A percentile compares a stretch with the other conserved stretches of the same genome.
These are phyloP conservation scores for Illadopsis cleaveri DNA, from an alignment of 2,113 vertebrate genomes.

Conservation along the genomic window DNA sequence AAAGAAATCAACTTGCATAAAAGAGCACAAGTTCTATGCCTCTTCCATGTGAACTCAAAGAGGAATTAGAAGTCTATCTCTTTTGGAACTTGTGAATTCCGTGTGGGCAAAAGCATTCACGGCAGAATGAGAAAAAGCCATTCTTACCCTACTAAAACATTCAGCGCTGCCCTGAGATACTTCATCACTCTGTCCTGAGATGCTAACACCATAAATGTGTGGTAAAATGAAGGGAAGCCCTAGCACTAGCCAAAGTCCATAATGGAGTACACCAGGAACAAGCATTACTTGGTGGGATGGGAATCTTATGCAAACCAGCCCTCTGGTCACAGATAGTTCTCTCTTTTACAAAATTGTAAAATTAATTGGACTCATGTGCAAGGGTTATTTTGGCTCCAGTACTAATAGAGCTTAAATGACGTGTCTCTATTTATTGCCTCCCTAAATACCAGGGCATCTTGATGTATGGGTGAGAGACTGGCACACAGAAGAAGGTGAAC, in stretches of 20 bases:
- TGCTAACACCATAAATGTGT: not conserved
- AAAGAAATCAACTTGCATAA: not conserved
- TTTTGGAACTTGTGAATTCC: not conserved
- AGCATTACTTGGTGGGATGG: not conserved
- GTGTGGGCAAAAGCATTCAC: not conserved
- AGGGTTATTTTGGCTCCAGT: not conserved
- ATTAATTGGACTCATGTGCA: not conserved
- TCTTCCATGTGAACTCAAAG: not conserved
- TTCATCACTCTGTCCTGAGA: not conserved
- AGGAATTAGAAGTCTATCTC: not conserved
- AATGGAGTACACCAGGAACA: not conserved
- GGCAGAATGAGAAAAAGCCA: not conserved
- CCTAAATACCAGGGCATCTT: not conserved
- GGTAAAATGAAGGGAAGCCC: not conserved
- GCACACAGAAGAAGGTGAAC: not conserved
- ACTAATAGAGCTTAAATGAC: not conserved
- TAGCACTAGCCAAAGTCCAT: not conserved
- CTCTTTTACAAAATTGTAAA: not conserved
- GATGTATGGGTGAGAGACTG: not conserved
- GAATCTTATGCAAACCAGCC: not conserved
- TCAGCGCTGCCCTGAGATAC: not conserved
- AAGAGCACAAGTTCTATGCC: not conserved
- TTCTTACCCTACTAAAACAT: not conserved
- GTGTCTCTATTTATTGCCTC: not conserved
- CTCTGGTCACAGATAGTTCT: not conserved